Evolutionary conservation across 2,888 invertebrate genomes (phyloP), one percentile per base, ranked within the genome.

Genomic region (Coelinius sp.): DNA sequence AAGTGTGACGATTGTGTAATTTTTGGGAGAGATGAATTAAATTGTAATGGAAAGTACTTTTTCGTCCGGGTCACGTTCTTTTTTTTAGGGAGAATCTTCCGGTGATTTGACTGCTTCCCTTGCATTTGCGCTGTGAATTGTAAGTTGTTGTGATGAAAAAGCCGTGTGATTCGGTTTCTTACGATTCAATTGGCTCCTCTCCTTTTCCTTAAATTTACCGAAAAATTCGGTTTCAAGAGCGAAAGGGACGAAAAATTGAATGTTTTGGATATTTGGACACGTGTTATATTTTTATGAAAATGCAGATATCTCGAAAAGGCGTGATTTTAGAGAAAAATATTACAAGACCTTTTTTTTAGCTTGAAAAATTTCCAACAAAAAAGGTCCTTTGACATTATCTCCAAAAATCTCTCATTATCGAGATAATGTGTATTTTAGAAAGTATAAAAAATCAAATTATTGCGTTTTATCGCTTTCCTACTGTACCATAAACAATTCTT

Each of bases 101-200:
- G 31, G 22, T 22, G 49, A 59, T 59, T 59, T 59, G 31, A 35
- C 59, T 59, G 22, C 10, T 53, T 53, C 53, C 25, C 6, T 53
- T 53, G 59, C 59, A 31, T 59, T 59, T 59, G 59, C 59, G 59
- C 41, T 25, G 59, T 38, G 59, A 68, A 70, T 70, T 70, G 62
- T 63, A 75, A 70, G 73, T 71, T 80, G 80, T 82, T 80, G 76
- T 80, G 68, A 72, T 62, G 68, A 41, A 71, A 72, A 52, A 68
- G 70, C 79, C 82, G 79, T 80, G 81, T 85, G 84, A 85, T 84
- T 84, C 81, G 77, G 78, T 85, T 84, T 76, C 75, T 70, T 80
- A 68, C 82, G 82, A 83, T 83, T 81, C 81, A 80, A 68, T 80
- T 80, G 79, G 72, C 79, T 71, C 71, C 73, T 68, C 25, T 31